Base-by-base conservation (phyloP, 1,140 invertebrate species). In the Macrotrachela quadricornifera region DNA sequence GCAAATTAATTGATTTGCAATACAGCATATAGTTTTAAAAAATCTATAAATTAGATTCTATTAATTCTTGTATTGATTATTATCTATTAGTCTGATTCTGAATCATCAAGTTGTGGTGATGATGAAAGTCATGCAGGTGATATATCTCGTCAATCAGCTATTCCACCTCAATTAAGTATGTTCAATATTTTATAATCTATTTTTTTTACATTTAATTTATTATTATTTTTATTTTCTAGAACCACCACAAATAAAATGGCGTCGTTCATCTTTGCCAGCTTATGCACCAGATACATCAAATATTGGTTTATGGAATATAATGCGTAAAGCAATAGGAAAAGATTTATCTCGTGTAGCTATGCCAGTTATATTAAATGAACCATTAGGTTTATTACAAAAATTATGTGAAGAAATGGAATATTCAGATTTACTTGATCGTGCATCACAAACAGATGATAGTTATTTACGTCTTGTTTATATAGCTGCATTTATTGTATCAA, bases 281-380 rank as follows among this genome's bases (percentile, higher is more conserved):
- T 75, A 79, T 0, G 74, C 80, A 50, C 79, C 81, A 14, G 76
- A 77, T 40, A 76, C 75, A 0, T 80, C 80, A 58, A 80, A 80
- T 36, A 74, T 83, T 12, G 80, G 78, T 45, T 66, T 84, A 10
- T 84, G 80, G 79, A 82, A 81, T 65, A 72, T 85, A 42, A 67
- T 85, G 16, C 80, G 80, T 60, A 80, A 81, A 50, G 48, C 49
- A 36, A 84, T 85, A 55, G 83, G 83, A 43, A 84, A 84, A 65
- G 68, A 70, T 59, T 55, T 70, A 17, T 64, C 65, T 13, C 67
- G 67, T 52, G 65, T 70, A 18, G 66, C 65, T 10, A 64, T 70
- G 62, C 68, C 68, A 40, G 66, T 70, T 15, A 69, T 66, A 14
- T 57, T 69, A 15, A 70, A 70, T 54, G 68, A 70, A 59, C 68